A percentile compares a stretch with the other conserved stretches of the same genome.
phyloP scores from a whole-genome alignment of 1,140 invertebrate genomes.

The Drosophila repletoides region DNA sequence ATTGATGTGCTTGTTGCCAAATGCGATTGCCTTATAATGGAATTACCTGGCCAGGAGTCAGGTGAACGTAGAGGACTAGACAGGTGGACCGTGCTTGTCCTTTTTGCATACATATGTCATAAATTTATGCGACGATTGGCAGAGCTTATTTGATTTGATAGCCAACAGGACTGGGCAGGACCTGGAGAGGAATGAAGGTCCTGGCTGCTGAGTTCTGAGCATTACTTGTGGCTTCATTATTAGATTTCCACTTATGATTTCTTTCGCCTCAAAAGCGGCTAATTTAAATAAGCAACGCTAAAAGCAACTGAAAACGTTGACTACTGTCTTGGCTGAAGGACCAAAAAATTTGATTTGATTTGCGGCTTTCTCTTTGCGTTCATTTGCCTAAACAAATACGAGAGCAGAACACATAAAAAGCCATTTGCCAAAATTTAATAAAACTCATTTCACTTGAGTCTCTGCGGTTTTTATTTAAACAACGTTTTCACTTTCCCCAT shows the following conservation, averaged over 20 bases:
- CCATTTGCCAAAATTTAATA: slow-evolving; percentile 47
- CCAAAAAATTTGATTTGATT: slow-evolving; percentile 49
- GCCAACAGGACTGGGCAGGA: no score
- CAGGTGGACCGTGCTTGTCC: not conserved
- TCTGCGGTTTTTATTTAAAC: slow-evolving; percentile 41
- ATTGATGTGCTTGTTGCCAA: slow-evolving; percentile 12
- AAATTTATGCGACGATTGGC: slow-evolving; percentile 72
- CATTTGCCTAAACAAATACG: slow-evolving; percentile 56
- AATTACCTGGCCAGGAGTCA: slow-evolving; percentile 52
- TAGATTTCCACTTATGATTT: slow-evolving; percentile 63
- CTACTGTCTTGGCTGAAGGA: not conserved
- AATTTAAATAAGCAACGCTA: slow-evolving; percentile 31
- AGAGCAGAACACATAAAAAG: slow-evolving; percentile 3
- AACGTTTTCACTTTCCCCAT: slow-evolving; percentile 11
- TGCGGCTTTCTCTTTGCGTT: slow-evolving; percentile 34
- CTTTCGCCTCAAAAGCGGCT: slow-evolving; percentile 13
- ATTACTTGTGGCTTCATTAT: slow-evolving; percentile 42
- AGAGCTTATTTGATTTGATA: slow-evolving; percentile 74
- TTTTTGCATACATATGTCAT: slow-evolving; percentile 70
- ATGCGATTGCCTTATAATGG: slow-evolving; percentile 64
- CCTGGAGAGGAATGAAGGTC: no score
- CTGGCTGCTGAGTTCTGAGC: not conserved
- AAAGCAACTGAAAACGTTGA: not conserved
- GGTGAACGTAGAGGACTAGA: not conserved
- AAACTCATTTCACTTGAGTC: slow-evolving; percentile 53